phyloP scores from a whole-genome alignment of 2,113 vertebrate species.

The Ctenodactylus gundi region DNA sequence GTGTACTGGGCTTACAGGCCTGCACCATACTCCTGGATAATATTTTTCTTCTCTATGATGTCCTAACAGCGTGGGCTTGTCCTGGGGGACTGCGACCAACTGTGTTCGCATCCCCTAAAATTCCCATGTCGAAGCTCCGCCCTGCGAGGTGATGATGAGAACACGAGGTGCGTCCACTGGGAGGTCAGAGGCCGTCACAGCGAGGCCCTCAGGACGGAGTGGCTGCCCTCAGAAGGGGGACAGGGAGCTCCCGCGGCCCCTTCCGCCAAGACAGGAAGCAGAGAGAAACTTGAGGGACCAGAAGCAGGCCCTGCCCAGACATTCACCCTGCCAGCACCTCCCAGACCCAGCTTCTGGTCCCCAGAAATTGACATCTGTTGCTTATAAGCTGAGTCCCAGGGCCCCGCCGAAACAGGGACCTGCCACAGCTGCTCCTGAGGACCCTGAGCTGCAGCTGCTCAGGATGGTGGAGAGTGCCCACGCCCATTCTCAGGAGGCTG shows the following conservation, averaged over 20 bases:
- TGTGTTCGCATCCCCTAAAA: neutral
- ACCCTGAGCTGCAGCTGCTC: rapidly evolving
- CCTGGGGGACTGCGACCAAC: rapidly evolving
- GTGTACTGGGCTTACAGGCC: neutral
- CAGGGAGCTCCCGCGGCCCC: neutral
- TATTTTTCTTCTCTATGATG: neutral
- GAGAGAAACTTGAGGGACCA: neutral
- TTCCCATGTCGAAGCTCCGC: no score
- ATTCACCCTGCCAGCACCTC: rapidly evolving
- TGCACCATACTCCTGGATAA: neutral
- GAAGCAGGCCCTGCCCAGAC: neutral
- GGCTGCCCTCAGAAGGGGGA: neutral
- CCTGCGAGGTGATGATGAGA: rapidly evolving
- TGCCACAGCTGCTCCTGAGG: rapidly evolving
- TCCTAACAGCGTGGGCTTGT: neutral
- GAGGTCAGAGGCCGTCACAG: no score
- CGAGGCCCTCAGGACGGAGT: no score
- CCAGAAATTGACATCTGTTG: neutral
- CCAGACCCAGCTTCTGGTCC: neutral
- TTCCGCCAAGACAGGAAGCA: neutral
- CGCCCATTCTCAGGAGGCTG: no score
- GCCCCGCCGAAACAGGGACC: neutral
- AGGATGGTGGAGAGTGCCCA: neutral
- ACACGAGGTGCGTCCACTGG: no score
- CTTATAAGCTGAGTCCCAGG: neutral